Evolutionary conservation across 1,140 invertebrate species (phyloP), one percentile per base, ranked within the genome.

Genomic region (Druon quercuslanigerum): DNA sequence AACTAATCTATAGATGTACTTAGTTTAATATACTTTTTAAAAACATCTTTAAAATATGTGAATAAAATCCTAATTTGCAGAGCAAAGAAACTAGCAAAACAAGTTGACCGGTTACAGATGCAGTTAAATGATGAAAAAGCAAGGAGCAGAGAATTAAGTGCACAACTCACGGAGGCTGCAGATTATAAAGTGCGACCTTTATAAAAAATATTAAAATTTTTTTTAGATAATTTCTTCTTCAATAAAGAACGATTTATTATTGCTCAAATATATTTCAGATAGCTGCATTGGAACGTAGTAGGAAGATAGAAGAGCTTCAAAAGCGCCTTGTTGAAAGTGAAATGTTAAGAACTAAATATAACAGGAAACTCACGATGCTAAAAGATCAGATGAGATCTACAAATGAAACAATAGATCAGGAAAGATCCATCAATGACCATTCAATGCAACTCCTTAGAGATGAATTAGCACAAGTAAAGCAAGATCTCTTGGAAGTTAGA

Each of bases 271-370:
- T 76, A 17, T 80, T 79, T 17, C 84, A 96, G 96, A 96, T 96
- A 82, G 94, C 95, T 16, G 94, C 96, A 8, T 84, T 97, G 79
- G 96, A 97, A 89, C 92, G 95, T 20, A 96, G 95, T 0, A 92
- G 96, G 51, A 97, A 96, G 91, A 94, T 97, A 77, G 96, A 97
- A 86, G 96, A 97, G 72, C 90, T 97, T 2, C 95, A 96, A 82
- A 95, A 95, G 88, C 93, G 94, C 76, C 85, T 96, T 4, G 93
- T 95, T 20, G 95, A 96, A 83, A 94, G 94, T 25, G 95, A 96
- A 88, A 91, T 95, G 82, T 82, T 96, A 12, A 91, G 95, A 50
- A 94, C 93, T 6, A 92, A 94, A 60, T 95, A 95, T 86, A 94
- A 93, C 79, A 92, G 94, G 54, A 96, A 96, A 89, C 92, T 96